A percentile compares a stretch with the other conserved stretches of the same genome.
phyloP scores from a whole-genome alignment of 2,797 vertebrate genomes.

The Tolypeutes matacus region DNA sequence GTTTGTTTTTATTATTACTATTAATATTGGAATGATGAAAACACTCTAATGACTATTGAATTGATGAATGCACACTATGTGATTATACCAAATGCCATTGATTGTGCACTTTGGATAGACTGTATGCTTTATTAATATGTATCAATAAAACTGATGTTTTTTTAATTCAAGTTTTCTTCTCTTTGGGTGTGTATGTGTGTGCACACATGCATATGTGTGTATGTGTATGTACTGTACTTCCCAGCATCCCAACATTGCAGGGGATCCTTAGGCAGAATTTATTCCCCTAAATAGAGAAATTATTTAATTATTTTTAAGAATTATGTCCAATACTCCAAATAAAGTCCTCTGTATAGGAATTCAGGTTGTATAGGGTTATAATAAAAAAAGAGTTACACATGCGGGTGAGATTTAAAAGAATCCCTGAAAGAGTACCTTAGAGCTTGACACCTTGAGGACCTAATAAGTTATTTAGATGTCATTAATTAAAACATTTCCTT shows the following conservation, averaged over 20 bases:
- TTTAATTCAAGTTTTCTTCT: not conserved
- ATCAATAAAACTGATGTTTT: no score
- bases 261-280: not conserved
- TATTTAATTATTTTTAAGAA: conserved; percentile 42
- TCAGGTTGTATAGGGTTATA: not conserved
- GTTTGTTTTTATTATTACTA: no score
- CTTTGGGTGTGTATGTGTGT: accelerated
- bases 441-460: not conserved
- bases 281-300: not conserved
- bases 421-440: not conserved
- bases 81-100: no score
- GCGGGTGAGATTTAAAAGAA: conserved; percentile 8
- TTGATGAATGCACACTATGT: no score
- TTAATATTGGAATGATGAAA: no score
- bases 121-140: no score
- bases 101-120: no score
- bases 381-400: not conserved
- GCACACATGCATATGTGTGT: accelerated
- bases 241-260: not conserved
- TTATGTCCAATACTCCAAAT: not conserved
- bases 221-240: not conserved
- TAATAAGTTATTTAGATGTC: not conserved
- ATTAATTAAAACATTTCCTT: conserved; percentile 40
- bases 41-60: no score
- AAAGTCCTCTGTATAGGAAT: not conserved